These are phyloP conservation scores for Neria commutata DNA, from an alignment of 2,888 invertebrate genomes.

Conservation along the genomic window DNA sequence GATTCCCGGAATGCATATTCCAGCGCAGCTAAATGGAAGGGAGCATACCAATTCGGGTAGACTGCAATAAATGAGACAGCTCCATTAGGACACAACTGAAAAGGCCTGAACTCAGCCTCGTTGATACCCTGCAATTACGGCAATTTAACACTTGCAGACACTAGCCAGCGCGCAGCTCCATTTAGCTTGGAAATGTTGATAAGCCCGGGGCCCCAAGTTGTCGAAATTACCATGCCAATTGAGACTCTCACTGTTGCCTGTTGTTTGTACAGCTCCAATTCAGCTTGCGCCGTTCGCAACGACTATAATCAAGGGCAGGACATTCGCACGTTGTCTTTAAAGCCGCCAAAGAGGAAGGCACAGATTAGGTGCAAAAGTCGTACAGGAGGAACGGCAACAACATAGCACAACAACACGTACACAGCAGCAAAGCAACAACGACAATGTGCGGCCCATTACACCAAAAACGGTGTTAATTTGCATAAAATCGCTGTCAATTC, in stretches of 20 bases:
- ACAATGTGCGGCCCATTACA: constrained; percentile 15
- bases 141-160: constrained; percentile 55
- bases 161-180: constrained; percentile 51
- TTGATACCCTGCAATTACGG: constrained; percentile 43
- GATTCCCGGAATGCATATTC: too few species aligned
- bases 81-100: too few species aligned
- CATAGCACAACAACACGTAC: neutral
- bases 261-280: neutral
- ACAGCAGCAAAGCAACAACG: neutral
- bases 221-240: neutral
- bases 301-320: constrained; percentile 13
- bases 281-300: neutral
- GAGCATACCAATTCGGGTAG: too few species aligned
- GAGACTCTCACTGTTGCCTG: neutral
- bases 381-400: neutral
- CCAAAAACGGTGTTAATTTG: constrained; percentile 21
- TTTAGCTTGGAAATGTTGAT: constrained; percentile 48
- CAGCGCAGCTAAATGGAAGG: too few species aligned
- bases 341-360: neutral
- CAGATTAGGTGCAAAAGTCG: neutral
- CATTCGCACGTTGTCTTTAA: neutral
- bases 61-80: too few species aligned
- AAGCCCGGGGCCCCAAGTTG: constrained; percentile 10
- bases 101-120: neutral
- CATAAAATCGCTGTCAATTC: constrained; percentile 13